These are phyloP conservation scores for Neelides sp. DNA, from an alignment of 1,140 invertebrate genomes.

Conservation along the genomic window DNA sequence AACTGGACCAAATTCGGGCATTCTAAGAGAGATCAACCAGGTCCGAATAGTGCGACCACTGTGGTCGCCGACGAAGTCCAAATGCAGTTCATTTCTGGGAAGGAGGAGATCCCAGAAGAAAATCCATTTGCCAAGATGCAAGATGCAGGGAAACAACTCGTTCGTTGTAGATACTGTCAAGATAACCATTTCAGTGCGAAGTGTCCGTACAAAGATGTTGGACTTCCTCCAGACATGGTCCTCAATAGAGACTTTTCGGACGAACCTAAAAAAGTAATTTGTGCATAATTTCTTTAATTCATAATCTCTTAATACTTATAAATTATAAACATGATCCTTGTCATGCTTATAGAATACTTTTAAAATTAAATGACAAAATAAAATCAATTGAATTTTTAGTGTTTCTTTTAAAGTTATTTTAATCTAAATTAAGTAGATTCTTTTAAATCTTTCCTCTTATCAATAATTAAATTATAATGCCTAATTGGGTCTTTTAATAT, in stretches of 20 bases:
- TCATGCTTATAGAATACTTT: no score
- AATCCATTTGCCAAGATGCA: conserved; percentile 59
- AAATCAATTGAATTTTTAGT: no score
- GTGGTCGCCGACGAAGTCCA: conserved; percentile 89
- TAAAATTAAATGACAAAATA: no score
- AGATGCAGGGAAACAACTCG: conserved; percentile 62
- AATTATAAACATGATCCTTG: no score
- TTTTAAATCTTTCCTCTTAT: conserved; percentile 12
- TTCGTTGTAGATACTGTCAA: conserved; percentile 87
- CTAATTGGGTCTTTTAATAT: no score
- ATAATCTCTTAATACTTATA: no score
- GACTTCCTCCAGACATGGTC: conserved; percentile 38
- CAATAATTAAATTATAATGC: conserved; percentile 50
- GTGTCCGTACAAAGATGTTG: conserved; percentile 90
- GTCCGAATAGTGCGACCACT: conserved; percentile 91
- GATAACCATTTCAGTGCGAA: conserved; percentile 95
- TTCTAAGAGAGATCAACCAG: conserved; percentile 75
- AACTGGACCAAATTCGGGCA: conserved; percentile 90
- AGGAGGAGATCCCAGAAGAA: conserved; percentile 71
- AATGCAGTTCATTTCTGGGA: conserved; percentile 76
- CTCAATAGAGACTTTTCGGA: no score
- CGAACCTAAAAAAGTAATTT: conserved; percentile 22
- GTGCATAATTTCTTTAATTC: no score
- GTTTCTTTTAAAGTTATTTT: no score
- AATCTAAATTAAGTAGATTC: neutral